These are phyloP conservation scores for Pammene fasciana DNA, from an alignment of 2,888 invertebrate species.

Conservation along the genomic window DNA sequence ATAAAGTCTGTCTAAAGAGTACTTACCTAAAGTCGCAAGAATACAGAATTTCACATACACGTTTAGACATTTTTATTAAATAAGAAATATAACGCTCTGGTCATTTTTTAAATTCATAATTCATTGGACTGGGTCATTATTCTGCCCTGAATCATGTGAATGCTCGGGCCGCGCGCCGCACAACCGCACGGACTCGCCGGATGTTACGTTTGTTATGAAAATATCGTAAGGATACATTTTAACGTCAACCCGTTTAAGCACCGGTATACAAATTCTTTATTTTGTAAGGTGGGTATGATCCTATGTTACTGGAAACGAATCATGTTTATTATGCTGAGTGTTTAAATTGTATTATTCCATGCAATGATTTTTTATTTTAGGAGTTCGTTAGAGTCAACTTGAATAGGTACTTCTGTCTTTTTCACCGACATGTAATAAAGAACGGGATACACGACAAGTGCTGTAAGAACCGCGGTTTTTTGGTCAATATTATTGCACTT, in stretches of 20 bases:
- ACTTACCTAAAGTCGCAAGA: too few relatives aligned
- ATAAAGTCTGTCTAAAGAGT: too few relatives aligned
- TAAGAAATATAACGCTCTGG: neutral
- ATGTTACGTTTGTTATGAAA: conserved; percentile 52
- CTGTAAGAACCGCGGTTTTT: too few relatives aligned
- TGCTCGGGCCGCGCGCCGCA: conserved; percentile 48
- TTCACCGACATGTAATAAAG: too few relatives aligned
- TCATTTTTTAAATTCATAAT: conserved; percentile 51
- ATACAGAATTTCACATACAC: neutral
- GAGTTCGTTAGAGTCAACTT: too few relatives aligned
- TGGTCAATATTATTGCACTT: too few relatives aligned
- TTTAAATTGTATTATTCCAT: too few relatives aligned
- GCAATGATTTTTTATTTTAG: too few relatives aligned
- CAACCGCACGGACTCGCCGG: conserved; percentile 15
- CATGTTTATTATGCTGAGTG: too few relatives aligned
- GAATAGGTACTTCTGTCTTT: too few relatives aligned
- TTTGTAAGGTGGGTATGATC: neutral
- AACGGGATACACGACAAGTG: too few relatives aligned
- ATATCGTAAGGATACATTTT: conserved; percentile 51
- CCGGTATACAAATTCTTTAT: neutral
- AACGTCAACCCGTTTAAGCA: conserved; percentile 42
- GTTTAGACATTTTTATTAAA: conserved; percentile 4
- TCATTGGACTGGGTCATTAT: conserved; percentile 58
- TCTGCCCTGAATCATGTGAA: conserved; percentile 56
- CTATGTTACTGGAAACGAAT: too few relatives aligned